These are phyloP conservation scores for Nothocercus julius DNA, from an alignment of 2,113 vertebrate genomes.

Conservation along the genomic window DNA sequence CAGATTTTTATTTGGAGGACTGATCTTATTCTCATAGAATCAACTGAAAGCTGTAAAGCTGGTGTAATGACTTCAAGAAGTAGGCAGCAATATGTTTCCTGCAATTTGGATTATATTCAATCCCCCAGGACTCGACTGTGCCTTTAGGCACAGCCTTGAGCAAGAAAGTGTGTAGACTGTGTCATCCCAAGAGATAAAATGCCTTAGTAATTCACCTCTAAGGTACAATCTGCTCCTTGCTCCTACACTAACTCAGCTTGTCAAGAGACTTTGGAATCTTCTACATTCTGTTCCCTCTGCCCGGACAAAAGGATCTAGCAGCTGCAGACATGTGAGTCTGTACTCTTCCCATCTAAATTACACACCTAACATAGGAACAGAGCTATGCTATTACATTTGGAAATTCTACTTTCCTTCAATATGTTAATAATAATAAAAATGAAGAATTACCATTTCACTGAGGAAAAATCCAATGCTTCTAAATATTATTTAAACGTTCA, in stretches of 20 bases:
- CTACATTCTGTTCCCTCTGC: background rate
- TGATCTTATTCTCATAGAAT: background rate
- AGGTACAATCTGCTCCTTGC: conserved; percentile 31
- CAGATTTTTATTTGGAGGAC: background rate
- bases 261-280: background rate
- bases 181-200: background rate
- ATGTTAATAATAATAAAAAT: background rate
- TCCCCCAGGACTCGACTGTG: background rate
- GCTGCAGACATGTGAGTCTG: background rate
- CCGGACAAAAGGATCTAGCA: background rate
- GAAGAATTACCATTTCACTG: background rate
- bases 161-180: background rate
- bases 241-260: conserved; percentile 13
- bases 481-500: background rate
- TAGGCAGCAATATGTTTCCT: background rate
- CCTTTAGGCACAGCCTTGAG: conserved; percentile 34
- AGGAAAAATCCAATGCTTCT: background rate
- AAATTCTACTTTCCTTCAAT: background rate
- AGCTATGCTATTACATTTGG: background rate
- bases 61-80: background rate
- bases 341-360: background rate
- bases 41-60: background rate
- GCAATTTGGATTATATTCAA: conserved; percentile 2
- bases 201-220: background rate
- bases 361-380: background rate